phyloP scores from a whole-genome alignment of 2,797 vertebrate species.

The Oreonectes daqikongensis region DNA sequence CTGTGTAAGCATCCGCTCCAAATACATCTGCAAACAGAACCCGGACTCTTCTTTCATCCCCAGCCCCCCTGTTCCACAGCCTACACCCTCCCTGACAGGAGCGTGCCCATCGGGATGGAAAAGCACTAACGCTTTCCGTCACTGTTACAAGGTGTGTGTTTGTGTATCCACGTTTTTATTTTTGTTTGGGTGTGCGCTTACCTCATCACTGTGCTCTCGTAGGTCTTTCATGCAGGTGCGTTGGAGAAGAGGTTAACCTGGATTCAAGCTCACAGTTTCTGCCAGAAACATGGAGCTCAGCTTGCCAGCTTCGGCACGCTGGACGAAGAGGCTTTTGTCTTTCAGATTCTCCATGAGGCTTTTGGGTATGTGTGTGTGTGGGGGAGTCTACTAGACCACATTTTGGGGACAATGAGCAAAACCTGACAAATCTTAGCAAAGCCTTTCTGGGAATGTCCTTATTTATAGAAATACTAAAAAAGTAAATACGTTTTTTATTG shows the following conservation, averaged over 20 bases:
- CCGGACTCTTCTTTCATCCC: slow-evolving; percentile 82
- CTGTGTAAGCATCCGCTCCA: slow-evolving; percentile 84
- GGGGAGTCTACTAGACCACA: no score
- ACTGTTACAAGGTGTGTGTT: slow-evolving; percentile 93
- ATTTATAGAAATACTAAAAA: no score
- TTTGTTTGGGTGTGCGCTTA: not conserved
- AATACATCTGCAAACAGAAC: slow-evolving; percentile 93
- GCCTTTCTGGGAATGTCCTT: not conserved
- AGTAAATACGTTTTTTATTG: no score
- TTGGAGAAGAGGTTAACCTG: slow-evolving; percentile 86
- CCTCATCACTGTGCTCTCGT: slow-evolving; percentile 7
- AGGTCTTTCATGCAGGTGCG: slow-evolving; percentile 87
- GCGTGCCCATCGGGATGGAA: slow-evolving; percentile 87
- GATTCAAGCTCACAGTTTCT: slow-evolving; percentile 86
- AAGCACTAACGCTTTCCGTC: slow-evolving; percentile 80
- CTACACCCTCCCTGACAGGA: slow-evolving; percentile 87
- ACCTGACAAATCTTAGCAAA: no score
- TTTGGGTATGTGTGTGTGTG: slow-evolving; percentile 87
- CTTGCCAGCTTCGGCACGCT: slow-evolving; percentile 87
- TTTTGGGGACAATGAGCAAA: no score
- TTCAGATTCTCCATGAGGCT: slow-evolving; percentile 86
- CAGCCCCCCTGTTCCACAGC: slow-evolving; percentile 78
- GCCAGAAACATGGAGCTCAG: slow-evolving; percentile 84
- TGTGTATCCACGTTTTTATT: not conserved
- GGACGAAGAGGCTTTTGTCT: slow-evolving; percentile 87